Evolutionary conservation across 2,888 invertebrate genomes (phyloP).

Genomic region (Amphiduros pacificus): DNA sequence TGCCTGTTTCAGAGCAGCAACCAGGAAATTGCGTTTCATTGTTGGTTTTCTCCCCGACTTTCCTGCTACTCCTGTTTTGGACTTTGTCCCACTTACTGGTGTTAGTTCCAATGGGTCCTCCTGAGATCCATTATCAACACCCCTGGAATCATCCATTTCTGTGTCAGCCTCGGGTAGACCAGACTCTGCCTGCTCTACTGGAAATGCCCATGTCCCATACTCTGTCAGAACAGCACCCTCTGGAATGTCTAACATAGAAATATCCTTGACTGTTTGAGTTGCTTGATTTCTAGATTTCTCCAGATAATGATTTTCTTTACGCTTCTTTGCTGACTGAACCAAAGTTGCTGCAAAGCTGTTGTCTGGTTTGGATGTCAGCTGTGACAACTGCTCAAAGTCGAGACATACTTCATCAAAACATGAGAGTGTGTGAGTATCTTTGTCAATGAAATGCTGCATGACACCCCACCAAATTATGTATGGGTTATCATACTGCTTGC

Average conservation of each 20-base stretch:
- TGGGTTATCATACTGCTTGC: neutral
- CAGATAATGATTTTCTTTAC: no score
- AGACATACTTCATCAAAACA: neutral
- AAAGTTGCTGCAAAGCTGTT: no score
- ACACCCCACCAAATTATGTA: slow-evolving; percentile 8
- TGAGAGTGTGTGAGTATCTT: neutral
- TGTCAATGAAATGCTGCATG: slow-evolving; percentile 7
- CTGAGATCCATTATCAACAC: neutral
- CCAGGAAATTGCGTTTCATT: slow-evolving; percentile 1
- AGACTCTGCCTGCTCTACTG: neutral
- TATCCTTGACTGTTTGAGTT: no score
- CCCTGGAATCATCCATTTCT: neutral
- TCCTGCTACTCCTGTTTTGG: neutral
- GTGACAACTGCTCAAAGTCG: neutral
- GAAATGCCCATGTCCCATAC: neutral
- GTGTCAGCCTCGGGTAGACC: neutral
- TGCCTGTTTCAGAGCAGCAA: slow-evolving; percentile 13
- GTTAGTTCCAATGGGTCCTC: no score
- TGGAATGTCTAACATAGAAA: neutral
- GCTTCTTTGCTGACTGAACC: no score
- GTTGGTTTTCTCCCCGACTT: neutral
- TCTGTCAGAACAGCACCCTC: neutral
- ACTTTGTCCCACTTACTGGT: no score
- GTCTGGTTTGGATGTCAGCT: slow-evolving; percentile 3
- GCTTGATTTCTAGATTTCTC: no score